Evolutionary conservation across 1,140 invertebrate genomes (phyloP).

Genomic region (Drosophila bipectinata): DNA sequence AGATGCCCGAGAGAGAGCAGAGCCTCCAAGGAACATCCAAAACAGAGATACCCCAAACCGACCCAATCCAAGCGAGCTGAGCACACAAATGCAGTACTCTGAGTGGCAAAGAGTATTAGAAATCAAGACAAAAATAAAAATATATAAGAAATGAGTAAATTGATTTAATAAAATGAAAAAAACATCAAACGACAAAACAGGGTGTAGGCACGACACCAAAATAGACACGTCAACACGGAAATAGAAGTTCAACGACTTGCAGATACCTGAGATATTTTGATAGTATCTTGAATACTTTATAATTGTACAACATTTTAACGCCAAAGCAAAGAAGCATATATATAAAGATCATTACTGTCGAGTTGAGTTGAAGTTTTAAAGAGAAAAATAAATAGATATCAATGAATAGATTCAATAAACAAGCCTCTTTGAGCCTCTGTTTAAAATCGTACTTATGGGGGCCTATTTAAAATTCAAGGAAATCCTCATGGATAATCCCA

Average conservation of each 20-base stretch:
- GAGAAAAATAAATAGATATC: neutral
- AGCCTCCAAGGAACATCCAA: slow-evolving; percentile 35
- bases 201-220: slow-evolving; percentile 33
- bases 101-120: slow-evolving; percentile 46
- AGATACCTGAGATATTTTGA: slow-evolving; percentile 1
- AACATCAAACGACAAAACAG: slow-evolving; percentile 62
- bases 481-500: neutral
- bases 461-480: neutral
- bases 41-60: slow-evolving; percentile 25
- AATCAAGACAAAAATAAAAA: slow-evolving; percentile 76
- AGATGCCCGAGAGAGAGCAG: slow-evolving; percentile 41
- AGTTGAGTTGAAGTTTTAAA: neutral
- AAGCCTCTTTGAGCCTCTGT: neutral
- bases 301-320: neutral
- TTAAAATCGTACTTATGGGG: neutral
- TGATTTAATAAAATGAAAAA: slow-evolving; percentile 80
- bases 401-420: neutral
- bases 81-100: slow-evolving; percentile 22
- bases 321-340: neutral
- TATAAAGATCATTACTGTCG: neutral
- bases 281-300: neutral
- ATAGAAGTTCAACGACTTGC: neutral
- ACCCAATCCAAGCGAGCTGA: slow-evolving; percentile 27
- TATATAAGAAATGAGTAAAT: slow-evolving; percentile 76
- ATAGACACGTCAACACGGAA: slow-evolving; percentile 13